These are phyloP conservation scores for Camptogramma bilineatum DNA, from an alignment of 2,888 invertebrate genomes.

Conservation along the genomic window DNA sequence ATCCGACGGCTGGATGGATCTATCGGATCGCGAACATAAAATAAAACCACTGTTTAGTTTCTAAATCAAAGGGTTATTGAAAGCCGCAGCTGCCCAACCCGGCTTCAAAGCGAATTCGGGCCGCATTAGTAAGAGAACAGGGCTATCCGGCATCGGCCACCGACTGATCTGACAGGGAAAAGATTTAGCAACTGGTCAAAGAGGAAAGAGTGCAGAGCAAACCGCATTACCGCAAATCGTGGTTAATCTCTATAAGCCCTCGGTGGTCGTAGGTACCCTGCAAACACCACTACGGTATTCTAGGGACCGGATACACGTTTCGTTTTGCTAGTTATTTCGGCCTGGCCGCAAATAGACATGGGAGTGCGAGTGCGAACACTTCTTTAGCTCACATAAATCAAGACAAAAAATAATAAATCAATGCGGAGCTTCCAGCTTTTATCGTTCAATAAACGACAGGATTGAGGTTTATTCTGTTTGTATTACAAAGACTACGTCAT, in stretches of 20 bases:
- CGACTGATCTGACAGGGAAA: constrained; percentile 62
- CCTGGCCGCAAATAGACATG: constrained; percentile 71
- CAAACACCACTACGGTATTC: constrained; percentile 55
- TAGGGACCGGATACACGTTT: constrained; percentile 69
- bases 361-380: constrained; percentile 61
- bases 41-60: constrained; percentile 45
- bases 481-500: not conserved
- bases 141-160: constrained; percentile 46
- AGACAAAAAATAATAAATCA: constrained; percentile 65
- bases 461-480: constrained; percentile 54
- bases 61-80: constrained; percentile 60
- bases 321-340: constrained; percentile 73
- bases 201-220: constrained; percentile 61
- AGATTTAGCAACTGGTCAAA: constrained; percentile 69
- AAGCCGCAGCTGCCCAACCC: constrained; percentile 59
- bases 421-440: constrained; percentile 57
- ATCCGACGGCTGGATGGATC: constrained; percentile 14
- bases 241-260: constrained; percentile 67
- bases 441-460: constrained; percentile 54
- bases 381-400: constrained; percentile 66
- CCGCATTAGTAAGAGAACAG: constrained; percentile 52
- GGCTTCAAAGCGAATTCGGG: constrained; percentile 57
- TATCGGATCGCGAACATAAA: constrained; percentile 38
- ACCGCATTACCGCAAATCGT: constrained; percentile 72
- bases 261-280: constrained; percentile 49